Evolutionary conservation across 2,888 invertebrate species (phyloP).

Genomic region (Anorthoa munda): DNA sequence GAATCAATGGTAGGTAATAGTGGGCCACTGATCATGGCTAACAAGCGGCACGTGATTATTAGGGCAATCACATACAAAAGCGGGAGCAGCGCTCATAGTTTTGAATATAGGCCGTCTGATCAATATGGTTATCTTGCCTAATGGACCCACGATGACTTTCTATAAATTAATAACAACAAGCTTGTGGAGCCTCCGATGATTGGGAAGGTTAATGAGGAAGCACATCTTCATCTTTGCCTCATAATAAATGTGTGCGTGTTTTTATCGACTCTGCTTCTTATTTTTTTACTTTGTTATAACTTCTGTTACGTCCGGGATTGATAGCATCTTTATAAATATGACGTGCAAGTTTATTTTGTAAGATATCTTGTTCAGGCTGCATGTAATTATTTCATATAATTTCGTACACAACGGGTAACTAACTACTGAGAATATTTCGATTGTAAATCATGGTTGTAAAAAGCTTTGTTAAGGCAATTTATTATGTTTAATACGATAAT

Average conservation of each 20-base stretch:
- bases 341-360: conserved; percentile 45
- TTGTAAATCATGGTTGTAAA: conserved; percentile 75
- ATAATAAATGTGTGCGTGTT: conserved; percentile 78
- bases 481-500: conserved; percentile 74
- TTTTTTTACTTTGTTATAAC: conserved; percentile 72
- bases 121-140: conserved; percentile 88
- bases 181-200: conserved; percentile 81
- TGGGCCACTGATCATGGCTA: conserved; percentile 84
- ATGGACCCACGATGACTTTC: conserved; percentile 90
- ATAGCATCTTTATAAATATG: conserved; percentile 65
- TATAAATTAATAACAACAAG: conserved; percentile 90
- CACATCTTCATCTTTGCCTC: conserved; percentile 84
- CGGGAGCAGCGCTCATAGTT: conserved; percentile 75
- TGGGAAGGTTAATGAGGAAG: conserved; percentile 87
- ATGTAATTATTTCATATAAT: conserved; percentile 46
- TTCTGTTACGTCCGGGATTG: conserved; percentile 73
- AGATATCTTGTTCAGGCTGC: conserved; percentile 34
- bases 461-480: conserved; percentile 78
- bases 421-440: conserved; percentile 58
- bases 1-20: conserved; percentile 84
- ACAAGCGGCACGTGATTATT: conserved; percentile 89
- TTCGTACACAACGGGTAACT: conserved; percentile 39
- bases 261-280: conserved; percentile 75
- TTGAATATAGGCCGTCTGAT: conserved; percentile 82
- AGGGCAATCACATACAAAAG: conserved; percentile 85